These are phyloP conservation scores for Tromatobia lineatoria DNA, from an alignment of 2,888 invertebrate species.

Conservation along the genomic window DNA sequence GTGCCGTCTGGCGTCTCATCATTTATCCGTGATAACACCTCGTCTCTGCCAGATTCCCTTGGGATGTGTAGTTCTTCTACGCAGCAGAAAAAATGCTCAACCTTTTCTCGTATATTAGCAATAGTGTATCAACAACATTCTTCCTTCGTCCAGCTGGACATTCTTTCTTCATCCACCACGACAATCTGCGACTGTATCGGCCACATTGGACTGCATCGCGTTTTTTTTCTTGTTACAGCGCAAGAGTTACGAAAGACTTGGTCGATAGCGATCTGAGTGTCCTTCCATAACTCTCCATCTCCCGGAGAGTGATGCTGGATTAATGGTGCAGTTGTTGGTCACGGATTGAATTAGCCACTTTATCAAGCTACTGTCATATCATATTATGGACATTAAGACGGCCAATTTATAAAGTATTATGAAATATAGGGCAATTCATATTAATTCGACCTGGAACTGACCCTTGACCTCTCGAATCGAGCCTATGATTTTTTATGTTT, in stretches of 20 bases:
- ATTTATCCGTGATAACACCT: constrained; percentile 19
- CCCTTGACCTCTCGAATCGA: not conserved
- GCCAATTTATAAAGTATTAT: not conserved
- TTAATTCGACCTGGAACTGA: not conserved
- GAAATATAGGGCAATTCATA: not conserved
- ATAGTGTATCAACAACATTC: constrained; percentile 27
- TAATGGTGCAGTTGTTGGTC: not conserved
- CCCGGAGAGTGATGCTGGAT: not conserved
- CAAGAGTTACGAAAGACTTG: constrained; percentile 34
- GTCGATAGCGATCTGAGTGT: constrained; percentile 27
- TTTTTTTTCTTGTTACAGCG: constrained; percentile 8
- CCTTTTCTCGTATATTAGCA: constrained; percentile 6
- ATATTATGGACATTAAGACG: not conserved
- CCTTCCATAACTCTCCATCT: constrained; percentile 31
- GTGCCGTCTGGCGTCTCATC: not conserved
- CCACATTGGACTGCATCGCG: constrained; percentile 29
- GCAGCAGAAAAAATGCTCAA: constrained; percentile 5
- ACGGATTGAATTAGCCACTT: not conserved
- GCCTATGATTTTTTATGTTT: too few species aligned
- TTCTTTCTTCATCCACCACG: constrained; percentile 3
- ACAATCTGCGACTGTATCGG: constrained; percentile 21
- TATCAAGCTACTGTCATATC: not conserved
- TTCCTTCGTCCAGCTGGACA: constrained; percentile 22
- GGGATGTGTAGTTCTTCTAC: not conserved
- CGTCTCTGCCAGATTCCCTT: not conserved